A percentile compares a stretch with the other conserved stretches of the same genome.
Evolutionary conservation across 2,797 vertebrate species (phyloP).

Genomic region (Diceros bicornis): DNA sequence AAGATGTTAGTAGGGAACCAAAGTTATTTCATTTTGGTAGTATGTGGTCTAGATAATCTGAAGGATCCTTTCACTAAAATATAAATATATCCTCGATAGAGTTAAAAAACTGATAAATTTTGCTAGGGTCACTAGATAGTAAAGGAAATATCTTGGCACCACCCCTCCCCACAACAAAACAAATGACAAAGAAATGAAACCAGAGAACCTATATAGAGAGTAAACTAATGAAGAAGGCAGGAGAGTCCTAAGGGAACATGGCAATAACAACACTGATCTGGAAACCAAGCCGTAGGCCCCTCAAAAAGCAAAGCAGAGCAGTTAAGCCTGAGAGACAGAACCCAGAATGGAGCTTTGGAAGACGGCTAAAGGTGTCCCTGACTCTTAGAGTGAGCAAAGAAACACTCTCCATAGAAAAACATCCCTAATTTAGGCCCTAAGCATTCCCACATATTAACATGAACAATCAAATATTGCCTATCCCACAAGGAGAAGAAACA

Average conservation of each 20-base stretch:
- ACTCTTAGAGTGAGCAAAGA: not conserved
- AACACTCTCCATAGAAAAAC: not conserved
- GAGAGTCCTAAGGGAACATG: not conserved
- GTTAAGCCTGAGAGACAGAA: not conserved
- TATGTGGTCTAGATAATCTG: conserved; percentile 35
- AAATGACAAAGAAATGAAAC: conserved; percentile 20
- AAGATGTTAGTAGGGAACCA: conserved; percentile 10
- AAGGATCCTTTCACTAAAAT: conserved; percentile 9
- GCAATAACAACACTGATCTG: not conserved
- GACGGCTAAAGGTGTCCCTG: not conserved
- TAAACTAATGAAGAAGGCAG: not conserved
- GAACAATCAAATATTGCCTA: not conserved
- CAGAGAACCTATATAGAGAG: not conserved
- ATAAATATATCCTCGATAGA: not conserved
- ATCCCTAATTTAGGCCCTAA: not conserved
- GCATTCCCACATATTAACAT: not conserved
- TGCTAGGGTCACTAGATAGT: not conserved
- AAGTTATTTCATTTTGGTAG: conserved; percentile 44
- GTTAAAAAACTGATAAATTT: conserved; percentile 37
- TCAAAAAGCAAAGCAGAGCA: not conserved
- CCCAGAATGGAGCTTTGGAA: not conserved
- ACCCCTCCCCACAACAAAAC: not conserved
- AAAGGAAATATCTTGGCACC: not conserved
- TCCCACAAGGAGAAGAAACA: not conserved
- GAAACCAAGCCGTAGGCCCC: not conserved